Evolutionary conservation across 2,888 invertebrate genomes (phyloP).

Genomic region (Ferrisia virgata): DNA sequence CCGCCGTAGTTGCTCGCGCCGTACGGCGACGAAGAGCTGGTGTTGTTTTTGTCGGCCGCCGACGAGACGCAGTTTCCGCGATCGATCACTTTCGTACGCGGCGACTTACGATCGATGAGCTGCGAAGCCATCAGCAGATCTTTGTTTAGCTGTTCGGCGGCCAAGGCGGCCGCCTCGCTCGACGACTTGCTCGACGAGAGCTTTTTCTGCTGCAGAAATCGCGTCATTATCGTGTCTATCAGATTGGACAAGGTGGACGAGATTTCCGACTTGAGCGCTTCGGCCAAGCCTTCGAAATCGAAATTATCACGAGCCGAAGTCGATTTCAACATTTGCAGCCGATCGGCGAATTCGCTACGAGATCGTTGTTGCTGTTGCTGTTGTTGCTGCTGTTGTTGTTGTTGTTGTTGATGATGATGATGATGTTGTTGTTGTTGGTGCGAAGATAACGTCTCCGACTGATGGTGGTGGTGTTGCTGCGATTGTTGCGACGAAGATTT

Average conservation of each 20-base stretch:
- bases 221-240: conserved; percentile 82
- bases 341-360: conserved; percentile 66
- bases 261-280: conserved; percentile 85
- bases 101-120: conserved; percentile 71
- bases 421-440: background rate
- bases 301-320: conserved; percentile 52
- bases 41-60: conserved; percentile 53
- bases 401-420: background rate
- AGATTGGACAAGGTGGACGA: conserved; percentile 76
- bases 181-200: conserved; percentile 78
- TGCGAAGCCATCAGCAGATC: conserved; percentile 57
- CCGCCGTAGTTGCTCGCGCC: conserved; percentile 24
- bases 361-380: background rate
- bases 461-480: conserved; percentile 51
- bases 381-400: background rate
- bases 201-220: conserved; percentile 78
- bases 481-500: conserved; percentile 52
- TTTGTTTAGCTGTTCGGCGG: conserved; percentile 80
- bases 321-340: conserved; percentile 68
- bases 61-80: conserved; percentile 54
- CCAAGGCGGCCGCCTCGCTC: conserved; percentile 66
- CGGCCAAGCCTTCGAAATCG: conserved; percentile 87
- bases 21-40: conserved; percentile 28
- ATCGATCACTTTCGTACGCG: conserved; percentile 72
- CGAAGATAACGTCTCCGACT: background rate